A percentile compares a stretch with the other conserved stretches of the same genome.
phyloP scores from a whole-genome alignment of 2,113 vertebrate species.

The Peromyscus leucopus region DNA sequence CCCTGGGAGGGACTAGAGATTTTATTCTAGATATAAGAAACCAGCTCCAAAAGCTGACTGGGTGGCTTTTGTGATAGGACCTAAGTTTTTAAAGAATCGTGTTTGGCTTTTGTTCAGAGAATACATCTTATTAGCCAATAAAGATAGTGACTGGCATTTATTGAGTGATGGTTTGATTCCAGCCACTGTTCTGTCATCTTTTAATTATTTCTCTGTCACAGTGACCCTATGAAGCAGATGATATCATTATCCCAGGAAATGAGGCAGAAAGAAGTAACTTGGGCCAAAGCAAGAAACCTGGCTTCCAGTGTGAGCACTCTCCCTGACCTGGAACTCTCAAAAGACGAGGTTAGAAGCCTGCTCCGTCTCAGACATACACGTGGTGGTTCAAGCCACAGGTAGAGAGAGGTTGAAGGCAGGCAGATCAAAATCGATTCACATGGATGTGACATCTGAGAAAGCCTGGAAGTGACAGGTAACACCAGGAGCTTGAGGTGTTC shows the following conservation, averaged over 20 bases:
- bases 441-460: slow-evolving; percentile 9
- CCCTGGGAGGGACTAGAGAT: not conserved
- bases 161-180: not conserved
- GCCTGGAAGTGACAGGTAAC: not conserved
- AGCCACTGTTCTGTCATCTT: not conserved
- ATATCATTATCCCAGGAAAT: not conserved
- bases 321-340: not conserved
- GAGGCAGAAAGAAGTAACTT: slow-evolving; percentile 6
- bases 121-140: slow-evolving; percentile 19
- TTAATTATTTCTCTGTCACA: not conserved
- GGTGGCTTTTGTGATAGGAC: not conserved
- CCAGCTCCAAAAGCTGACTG: not conserved
- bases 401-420: not conserved
- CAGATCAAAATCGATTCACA: not conserved
- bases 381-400: not conserved
- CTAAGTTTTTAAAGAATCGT: slow-evolving; percentile 18
- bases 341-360: not conserved
- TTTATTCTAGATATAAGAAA: slow-evolving; percentile 42
- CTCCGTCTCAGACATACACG: not conserved
- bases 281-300: not conserved
- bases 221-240: not conserved
- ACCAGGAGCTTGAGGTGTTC: not conserved
- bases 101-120: not conserved
- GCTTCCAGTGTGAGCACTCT: not conserved
- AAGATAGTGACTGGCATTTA: slow-evolving; percentile 34